Evolutionary conservation across 1,140 invertebrate species (phyloP).

Genomic region (Tetramorium parvispinum): DNA sequence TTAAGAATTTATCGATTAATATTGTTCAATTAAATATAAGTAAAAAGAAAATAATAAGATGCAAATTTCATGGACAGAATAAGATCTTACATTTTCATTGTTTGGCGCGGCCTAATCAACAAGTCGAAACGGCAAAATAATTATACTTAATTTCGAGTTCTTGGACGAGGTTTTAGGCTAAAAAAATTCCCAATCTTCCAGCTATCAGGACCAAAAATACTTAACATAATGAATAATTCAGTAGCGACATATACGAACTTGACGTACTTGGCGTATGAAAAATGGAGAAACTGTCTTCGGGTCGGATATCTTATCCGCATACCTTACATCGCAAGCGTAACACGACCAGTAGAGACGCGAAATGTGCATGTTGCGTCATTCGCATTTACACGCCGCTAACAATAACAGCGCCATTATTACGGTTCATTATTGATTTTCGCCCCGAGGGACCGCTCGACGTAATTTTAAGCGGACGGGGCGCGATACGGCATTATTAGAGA

Average conservation of each 20-base stretch:
- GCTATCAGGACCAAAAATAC: constrained; percentile 29
- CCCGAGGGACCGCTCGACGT: constrained; percentile 39
- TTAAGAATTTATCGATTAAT: constrained; percentile 3
- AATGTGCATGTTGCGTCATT: constrained; percentile 58
- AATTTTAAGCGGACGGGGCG: constrained; percentile 52
- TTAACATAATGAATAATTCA: constrained; percentile 53
- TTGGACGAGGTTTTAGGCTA: background rate
- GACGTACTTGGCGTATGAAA: constrained; percentile 36
- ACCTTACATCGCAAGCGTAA: constrained; percentile 25
- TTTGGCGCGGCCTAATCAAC: constrained; percentile 18
- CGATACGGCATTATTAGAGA: constrained; percentile 25
- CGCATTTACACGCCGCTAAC: constrained; percentile 64
- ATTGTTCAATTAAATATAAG: background rate
- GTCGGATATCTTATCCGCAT: constrained; percentile 20
- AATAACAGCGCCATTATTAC: constrained; percentile 68
- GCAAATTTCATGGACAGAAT: background rate
- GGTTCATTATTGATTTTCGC: constrained; percentile 66
- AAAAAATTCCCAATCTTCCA: background rate
- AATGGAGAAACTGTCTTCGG: constrained; percentile 56
- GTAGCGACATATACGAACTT: background rate
- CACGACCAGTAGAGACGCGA: constrained; percentile 9
- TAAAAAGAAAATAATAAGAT: background rate
- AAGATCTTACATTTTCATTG: background rate
- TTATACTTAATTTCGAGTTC: constrained; percentile 10
- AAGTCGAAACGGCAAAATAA: constrained; percentile 19